A percentile compares a stretch with the other conserved stretches of the same genome.
phyloP scores from a whole-genome alignment of 2,797 vertebrate genomes.

The Smutsia gigantea region DNA sequence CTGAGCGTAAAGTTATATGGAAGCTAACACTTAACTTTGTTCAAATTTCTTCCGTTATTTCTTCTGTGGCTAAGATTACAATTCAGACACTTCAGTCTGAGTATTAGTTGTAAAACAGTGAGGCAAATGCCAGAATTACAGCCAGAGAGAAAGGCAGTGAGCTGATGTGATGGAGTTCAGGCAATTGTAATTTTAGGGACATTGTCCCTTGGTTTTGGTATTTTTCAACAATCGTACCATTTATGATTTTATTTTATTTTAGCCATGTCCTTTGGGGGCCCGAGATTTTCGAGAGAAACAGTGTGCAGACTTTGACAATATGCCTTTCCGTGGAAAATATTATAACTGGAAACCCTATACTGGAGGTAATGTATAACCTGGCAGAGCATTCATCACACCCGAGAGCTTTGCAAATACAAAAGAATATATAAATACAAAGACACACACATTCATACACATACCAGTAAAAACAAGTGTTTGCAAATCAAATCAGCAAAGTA shows the following conservation, averaged over 20 bases:
- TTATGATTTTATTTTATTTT: constrained; percentile 77
- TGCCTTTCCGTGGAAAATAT: constrained; percentile 98
- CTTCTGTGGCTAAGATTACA: constrained; percentile 53
- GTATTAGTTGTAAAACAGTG: constrained; percentile 65
- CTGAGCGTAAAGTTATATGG: constrained; percentile 65
- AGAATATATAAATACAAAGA: background rate
- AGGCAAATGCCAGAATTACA: constrained; percentile 51
- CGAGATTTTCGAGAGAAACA: constrained; percentile 99
- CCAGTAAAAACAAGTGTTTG: constrained; percentile 48
- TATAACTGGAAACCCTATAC: constrained; percentile 99
- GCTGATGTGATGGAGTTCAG: background rate
- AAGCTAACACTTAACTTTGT: constrained; percentile 77
- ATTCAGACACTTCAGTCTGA: constrained; percentile 59
- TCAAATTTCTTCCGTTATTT: constrained; percentile 79
- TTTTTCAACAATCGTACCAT: constrained; percentile 75
- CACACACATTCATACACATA: background rate
- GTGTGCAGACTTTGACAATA: constrained; percentile 97
- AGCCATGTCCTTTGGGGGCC: constrained; percentile 93
- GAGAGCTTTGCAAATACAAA: constrained; percentile 58
- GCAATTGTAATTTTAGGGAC: constrained; percentile 55
- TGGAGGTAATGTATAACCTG: constrained; percentile 91
- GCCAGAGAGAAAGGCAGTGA: constrained; percentile 51
- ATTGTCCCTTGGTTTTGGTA: constrained; percentile 67
- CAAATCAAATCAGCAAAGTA: background rate
- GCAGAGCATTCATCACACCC: constrained; percentile 51